Evolutionary conservation across 92 coral and sea anemone genomes (phyloP).

Genomic region (Hydrozoanthus gracilis): DNA sequence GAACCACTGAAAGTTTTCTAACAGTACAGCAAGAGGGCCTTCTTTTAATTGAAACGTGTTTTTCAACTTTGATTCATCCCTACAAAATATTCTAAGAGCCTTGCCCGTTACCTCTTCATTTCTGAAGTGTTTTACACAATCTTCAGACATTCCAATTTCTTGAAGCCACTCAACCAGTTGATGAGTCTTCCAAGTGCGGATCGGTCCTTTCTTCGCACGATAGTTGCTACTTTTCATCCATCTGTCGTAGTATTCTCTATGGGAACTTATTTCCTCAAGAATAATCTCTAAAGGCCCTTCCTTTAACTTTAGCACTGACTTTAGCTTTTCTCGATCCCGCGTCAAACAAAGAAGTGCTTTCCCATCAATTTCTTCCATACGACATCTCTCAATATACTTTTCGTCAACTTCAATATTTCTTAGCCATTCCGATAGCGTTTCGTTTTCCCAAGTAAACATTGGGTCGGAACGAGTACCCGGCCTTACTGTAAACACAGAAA

Average conservation of each 20-base stretch:
- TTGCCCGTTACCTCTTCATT: slow-evolving; percentile 50
- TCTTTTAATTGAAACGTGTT: background rate
- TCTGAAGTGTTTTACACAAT: background rate
- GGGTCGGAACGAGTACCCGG: background rate
- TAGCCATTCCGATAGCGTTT: slow-evolving; percentile 12
- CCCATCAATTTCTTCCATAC: slow-evolving; percentile 13
- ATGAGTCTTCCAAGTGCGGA: background rate
- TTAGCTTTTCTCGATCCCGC: background rate
- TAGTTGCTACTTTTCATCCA: background rate
- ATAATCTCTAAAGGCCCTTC: slow-evolving; percentile 16
- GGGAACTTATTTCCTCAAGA: background rate
- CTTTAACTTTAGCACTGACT: background rate
- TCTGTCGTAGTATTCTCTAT: background rate
- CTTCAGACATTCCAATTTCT: slow-evolving; percentile 38
- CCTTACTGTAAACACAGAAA: background rate
- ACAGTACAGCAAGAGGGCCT: slow-evolving; percentile 38
- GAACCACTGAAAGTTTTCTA: background rate
- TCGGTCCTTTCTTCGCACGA: background rate
- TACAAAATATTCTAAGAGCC: slow-evolving; percentile 22
- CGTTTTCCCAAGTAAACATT: slow-evolving; percentile 24
- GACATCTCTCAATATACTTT: slow-evolving; percentile 21
- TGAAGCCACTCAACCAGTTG: slow-evolving; percentile 48
- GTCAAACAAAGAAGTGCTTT: slow-evolving; percentile 13
- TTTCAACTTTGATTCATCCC: background rate
- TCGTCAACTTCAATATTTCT: background rate